Percentiles rank a stretch among this genome's conserved stretches.
These are phyloP conservation scores for Hydractinia symbiolongicarpus DNA, from an alignment of 30 jellyfish, hydroid and myxozoan species.

Conservation along the genomic window DNA sequence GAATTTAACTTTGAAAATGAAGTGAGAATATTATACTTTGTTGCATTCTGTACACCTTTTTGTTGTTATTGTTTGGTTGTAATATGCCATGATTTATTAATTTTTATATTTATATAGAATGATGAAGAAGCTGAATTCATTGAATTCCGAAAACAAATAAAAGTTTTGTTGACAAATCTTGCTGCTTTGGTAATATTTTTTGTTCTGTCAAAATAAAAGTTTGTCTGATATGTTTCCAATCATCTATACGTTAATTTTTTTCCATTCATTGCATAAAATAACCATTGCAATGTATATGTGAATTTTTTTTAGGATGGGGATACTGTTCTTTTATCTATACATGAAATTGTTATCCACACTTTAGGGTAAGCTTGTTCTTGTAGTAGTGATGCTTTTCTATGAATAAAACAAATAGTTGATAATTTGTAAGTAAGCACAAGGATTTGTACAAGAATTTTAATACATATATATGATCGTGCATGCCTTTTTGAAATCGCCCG, in stretches of 20 bases:
- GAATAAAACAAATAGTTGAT: too few species aligned
- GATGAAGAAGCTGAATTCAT: constrained; percentile 85
- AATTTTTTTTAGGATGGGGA: constrained; percentile 55
- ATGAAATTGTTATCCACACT: constrained; percentile 39
- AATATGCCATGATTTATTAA: neutral
- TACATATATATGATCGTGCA: neutral
- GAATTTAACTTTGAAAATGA: constrained; percentile 71
- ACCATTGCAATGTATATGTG: too few species aligned
- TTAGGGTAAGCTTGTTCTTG: constrained; percentile 36
- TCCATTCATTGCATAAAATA: neutral
- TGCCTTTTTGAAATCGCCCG: neutral
- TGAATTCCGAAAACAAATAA: constrained; percentile 90
- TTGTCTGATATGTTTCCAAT: neutral
- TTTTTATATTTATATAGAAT: constrained; percentile 41
- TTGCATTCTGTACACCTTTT: neutral
- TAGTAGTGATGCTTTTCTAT: neutral
- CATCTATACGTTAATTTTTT: neutral
- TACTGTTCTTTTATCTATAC: constrained; percentile 41
- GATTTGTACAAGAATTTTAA: neutral
- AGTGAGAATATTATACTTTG: constrained; percentile 27
- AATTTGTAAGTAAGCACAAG: too few species aligned
- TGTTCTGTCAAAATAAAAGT: neutral
- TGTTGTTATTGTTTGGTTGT: neutral
- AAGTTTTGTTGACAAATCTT: constrained; percentile 61
- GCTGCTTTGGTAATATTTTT: constrained; percentile 58